Evolutionary conservation across 30 jellyfish, hydroid and myxozoan genomes (phyloP).

Genomic region (Chironex yamaguchii): DNA sequence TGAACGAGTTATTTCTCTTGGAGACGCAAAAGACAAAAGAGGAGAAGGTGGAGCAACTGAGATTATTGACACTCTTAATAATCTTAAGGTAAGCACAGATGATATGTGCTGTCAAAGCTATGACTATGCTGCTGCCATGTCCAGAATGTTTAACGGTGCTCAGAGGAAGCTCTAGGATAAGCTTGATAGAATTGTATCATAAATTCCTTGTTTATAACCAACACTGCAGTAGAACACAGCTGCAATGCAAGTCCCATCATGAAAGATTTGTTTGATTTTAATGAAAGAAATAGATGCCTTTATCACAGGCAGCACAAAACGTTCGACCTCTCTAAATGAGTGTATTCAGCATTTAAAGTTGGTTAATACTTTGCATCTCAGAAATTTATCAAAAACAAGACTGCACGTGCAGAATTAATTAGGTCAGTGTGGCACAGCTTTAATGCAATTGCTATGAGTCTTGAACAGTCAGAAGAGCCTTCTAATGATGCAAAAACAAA

Average conservation of each 20-base stretch:
- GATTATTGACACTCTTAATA: slow-evolving; percentile 25
- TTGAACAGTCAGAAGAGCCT: slow-evolving; percentile 28
- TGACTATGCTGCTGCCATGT: slow-evolving; percentile 59
- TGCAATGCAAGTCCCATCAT: slow-evolving; percentile 53
- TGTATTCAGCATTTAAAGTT: neutral
- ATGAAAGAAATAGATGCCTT: neutral
- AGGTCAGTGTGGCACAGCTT: slow-evolving; percentile 47
- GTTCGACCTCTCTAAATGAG: neutral
- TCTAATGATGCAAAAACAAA: slow-evolving; percentile 29
- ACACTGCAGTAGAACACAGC: slow-evolving; percentile 50
- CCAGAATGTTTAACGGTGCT: slow-evolving; percentile 43
- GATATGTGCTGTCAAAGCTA: slow-evolving; percentile 20
- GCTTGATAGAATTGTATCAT: slow-evolving; percentile 29
- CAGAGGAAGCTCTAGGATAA: slow-evolving; percentile 41
- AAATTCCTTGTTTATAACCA: slow-evolving; percentile 35
- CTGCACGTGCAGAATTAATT: slow-evolving; percentile 51
- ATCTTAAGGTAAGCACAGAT: neutral
- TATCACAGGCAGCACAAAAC: slow-evolving; percentile 5
- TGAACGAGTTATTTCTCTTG: slow-evolving; percentile 29
- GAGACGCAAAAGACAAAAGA: slow-evolving; percentile 27
- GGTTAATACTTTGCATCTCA: slow-evolving; percentile 23
- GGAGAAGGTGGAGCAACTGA: slow-evolving; percentile 65
- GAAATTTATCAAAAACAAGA: slow-evolving; percentile 32
- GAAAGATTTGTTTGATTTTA: slow-evolving; percentile 3
- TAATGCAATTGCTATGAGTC: slow-evolving; percentile 26